phyloP scores from a whole-genome alignment of 2,113 vertebrate genomes.

The Hippoglossus stenolepis region DNA sequence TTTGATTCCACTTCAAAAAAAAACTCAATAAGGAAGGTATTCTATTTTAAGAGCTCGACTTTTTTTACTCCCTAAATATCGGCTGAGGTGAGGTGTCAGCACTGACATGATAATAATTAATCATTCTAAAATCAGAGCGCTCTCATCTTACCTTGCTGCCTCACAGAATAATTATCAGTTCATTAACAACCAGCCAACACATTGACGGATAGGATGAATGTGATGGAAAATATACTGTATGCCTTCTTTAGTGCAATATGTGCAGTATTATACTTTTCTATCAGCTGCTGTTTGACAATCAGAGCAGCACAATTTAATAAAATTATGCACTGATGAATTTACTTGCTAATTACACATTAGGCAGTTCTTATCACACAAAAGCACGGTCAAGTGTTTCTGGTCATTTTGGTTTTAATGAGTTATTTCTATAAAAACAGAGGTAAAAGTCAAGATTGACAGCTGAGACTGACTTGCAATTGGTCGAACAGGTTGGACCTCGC shows the following conservation, averaged over 20 bases:
- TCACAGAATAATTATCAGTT: slow-evolving; percentile 33
- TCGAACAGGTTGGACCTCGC: too few species aligned
- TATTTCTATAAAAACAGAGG: too few species aligned
- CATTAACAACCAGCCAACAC: slow-evolving; percentile 17
- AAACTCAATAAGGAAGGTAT: background rate
- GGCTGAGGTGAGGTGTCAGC: slow-evolving; percentile 24
- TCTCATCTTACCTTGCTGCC: background rate
- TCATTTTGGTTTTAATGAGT: too few species aligned
- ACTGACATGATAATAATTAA: slow-evolving; percentile 33
- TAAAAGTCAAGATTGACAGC: too few species aligned
- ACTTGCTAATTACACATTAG: background rate
- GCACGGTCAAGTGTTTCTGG: too few species aligned
- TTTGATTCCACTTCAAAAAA: background rate
- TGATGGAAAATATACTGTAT: background rate
- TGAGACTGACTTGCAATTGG: too few species aligned
- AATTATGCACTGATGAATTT: background rate
- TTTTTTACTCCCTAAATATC: slow-evolving; percentile 1
- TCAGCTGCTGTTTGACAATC: background rate
- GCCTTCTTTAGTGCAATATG: background rate
- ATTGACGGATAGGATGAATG: background rate
- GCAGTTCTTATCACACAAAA: too few species aligned
- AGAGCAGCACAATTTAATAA: background rate
- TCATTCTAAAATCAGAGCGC: slow-evolving; percentile 36
- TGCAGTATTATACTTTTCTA: background rate
- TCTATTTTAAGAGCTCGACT: slow-evolving; percentile 1